Evolutionary conservation across 2,888 invertebrate species (phyloP).

Genomic region (Polydrusus tereticollis): DNA sequence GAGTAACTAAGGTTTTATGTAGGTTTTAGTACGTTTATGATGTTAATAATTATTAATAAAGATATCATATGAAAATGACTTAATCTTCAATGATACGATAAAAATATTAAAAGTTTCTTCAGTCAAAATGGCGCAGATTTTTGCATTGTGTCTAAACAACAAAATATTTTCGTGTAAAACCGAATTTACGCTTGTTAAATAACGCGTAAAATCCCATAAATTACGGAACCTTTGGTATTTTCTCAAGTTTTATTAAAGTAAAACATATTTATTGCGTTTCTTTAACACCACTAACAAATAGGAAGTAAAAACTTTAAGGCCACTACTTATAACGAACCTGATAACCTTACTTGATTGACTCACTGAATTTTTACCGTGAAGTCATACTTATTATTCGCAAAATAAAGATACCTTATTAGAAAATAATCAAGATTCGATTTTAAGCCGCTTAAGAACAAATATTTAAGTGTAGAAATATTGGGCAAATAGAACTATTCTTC

Average conservation of each 20-base stretch:
- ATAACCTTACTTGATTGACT: constrained; percentile 46
- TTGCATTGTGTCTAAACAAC: neutral
- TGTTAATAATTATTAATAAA: too few relatives aligned
- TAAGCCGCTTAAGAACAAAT: too few relatives aligned
- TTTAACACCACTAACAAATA: constrained; percentile 34
- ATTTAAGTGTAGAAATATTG: too few relatives aligned
- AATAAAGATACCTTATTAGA: neutral
- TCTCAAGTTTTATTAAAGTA: constrained; percentile 10
- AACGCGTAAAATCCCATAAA: neutral
- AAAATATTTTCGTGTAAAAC: neutral
- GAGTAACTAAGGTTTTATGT: too few relatives aligned
- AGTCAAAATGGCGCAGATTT: neutral
- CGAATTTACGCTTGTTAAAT: neutral
- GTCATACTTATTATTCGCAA: constrained; percentile 20
- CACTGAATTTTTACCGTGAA: constrained; percentile 34
- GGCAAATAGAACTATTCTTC: too few relatives aligned
- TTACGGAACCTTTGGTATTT: neutral
- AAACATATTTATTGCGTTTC: constrained; percentile 34
- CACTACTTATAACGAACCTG: constrained; percentile 34
- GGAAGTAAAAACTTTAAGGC: constrained; percentile 41
- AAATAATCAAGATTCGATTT: neutral
- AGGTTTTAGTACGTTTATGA: too few relatives aligned
- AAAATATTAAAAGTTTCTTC: too few relatives aligned
- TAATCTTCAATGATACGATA: too few relatives aligned
- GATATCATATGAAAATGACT: too few relatives aligned